Conservation (phyloP, 2,797 vertebrate species). For the Catamblyrhynchus diadema region DNA sequence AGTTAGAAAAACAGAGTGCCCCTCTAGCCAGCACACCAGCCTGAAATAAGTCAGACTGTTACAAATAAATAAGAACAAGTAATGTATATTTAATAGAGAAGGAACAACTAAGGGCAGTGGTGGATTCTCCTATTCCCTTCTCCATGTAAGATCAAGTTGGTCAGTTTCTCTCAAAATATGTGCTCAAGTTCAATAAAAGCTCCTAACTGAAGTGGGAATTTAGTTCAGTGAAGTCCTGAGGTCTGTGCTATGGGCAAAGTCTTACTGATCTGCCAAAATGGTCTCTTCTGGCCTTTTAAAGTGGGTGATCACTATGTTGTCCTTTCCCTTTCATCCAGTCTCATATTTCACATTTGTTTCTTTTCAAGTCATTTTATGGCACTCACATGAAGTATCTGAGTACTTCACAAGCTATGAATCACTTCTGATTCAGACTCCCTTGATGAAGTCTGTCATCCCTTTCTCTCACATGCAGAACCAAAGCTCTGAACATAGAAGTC, state of each 20-base stretch:
- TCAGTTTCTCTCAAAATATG: not conserved
- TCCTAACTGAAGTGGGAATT: not conserved
- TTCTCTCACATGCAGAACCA: not conserved
- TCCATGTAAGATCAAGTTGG: not conserved
- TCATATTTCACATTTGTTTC: conserved; percentile 3
- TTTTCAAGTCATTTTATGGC: conserved; percentile 2
- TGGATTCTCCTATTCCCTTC: not conserved
- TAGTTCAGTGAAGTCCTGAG: not conserved
- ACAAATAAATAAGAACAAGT: not conserved
- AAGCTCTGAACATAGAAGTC: not conserved
- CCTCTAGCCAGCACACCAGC: not conserved
- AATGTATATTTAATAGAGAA: not conserved
- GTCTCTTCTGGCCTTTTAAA: not conserved
- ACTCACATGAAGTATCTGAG: not conserved
- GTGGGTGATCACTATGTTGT: not conserved
- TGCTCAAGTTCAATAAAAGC: not conserved
- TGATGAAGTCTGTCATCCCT: not conserved
- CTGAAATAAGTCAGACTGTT: not conserved
- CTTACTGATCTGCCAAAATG: not conserved
- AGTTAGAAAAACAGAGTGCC: not conserved
- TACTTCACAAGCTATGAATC: conserved; percentile 9
- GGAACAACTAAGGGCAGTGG: not conserved
- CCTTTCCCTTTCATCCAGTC: not conserved
- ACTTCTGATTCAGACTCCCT: conserved; percentile 12
- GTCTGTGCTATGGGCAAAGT: not conserved